Percentiles rank a stretch among this genome's conserved stretches.
Conservation (phyloP, 2,888 invertebrate species). For the Teleiodes luculella region DNA sequence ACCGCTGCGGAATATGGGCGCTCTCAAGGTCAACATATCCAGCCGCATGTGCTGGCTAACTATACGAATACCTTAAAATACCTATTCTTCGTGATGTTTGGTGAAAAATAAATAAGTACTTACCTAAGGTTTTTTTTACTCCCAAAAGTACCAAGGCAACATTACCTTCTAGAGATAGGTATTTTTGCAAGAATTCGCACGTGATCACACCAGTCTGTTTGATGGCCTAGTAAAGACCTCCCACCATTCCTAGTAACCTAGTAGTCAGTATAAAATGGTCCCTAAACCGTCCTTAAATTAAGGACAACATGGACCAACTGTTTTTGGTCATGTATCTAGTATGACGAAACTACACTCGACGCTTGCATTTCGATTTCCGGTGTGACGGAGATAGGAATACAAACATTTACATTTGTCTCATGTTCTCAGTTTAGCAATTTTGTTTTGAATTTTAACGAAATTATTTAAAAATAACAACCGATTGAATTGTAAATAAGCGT, state of each 20-base stretch:
- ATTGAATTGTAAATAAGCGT: no score
- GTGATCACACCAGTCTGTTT: background rate
- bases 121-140: no score
- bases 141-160: slow-evolving; percentile 3
- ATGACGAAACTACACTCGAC: slow-evolving; percentile 40
- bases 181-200: slow-evolving; percentile 22
- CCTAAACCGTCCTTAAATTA: background rate
- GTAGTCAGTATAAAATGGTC: slow-evolving; percentile 21
- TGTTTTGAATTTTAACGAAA: background rate
- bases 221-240: slow-evolving; percentile 24
- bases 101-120: no score
- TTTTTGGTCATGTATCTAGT: slow-evolving; percentile 5
- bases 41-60: no score
- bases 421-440: background rate
- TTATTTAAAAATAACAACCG: background rate
- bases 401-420: slow-evolving; percentile 35
- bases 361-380: slow-evolving; percentile 41
- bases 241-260: slow-evolving; percentile 20
- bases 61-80: no score
- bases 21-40: no score
- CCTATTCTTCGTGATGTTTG: no score
- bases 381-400: slow-evolving; percentile 33
- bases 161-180: slow-evolving; percentile 11
- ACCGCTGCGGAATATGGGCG: no score
- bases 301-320: slow-evolving; percentile 13